phyloP scores from a whole-genome alignment of 2,888 invertebrate genomes.

The Pyrrhia umbra region DNA sequence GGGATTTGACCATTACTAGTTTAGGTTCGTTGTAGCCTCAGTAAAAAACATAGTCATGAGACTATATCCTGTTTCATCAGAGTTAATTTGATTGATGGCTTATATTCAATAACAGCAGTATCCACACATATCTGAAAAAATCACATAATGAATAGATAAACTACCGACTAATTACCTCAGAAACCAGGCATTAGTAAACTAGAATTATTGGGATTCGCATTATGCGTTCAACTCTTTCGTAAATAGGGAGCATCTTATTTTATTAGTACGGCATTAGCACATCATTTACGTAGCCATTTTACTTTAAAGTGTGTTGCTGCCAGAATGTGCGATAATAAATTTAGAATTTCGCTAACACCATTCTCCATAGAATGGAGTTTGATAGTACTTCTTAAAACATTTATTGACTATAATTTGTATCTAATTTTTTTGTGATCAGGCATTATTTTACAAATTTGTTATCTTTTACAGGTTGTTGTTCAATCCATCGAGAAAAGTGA shows the following conservation, averaged over 20 bases:
- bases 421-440: neutral
- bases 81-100: too few species aligned
- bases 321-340: conserved; percentile 84
- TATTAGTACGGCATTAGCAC: conserved; percentile 21
- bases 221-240: too few species aligned
- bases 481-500: conserved; percentile 95
- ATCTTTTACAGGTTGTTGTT: conserved; percentile 91
- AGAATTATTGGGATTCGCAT: too few species aligned
- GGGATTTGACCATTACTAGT: too few species aligned
- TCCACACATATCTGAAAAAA: too few species aligned
- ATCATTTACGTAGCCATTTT: conserved; percentile 78
- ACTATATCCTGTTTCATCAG: too few species aligned
- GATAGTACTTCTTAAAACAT: conserved; percentile 88
- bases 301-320: conserved; percentile 79
- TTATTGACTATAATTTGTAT: neutral
- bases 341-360: conserved; percentile 87
- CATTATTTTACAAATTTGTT: neutral
- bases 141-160: too few species aligned
- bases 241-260: neutral
- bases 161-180: too few species aligned
- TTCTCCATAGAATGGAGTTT: conserved; percentile 83
- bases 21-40: too few species aligned
- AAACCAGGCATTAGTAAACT: too few species aligned
- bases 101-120: too few species aligned
- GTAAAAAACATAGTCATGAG: too few species aligned